phyloP scores from a whole-genome alignment of 2,888 invertebrate genomes.

The Aphodius granarius region DNA sequence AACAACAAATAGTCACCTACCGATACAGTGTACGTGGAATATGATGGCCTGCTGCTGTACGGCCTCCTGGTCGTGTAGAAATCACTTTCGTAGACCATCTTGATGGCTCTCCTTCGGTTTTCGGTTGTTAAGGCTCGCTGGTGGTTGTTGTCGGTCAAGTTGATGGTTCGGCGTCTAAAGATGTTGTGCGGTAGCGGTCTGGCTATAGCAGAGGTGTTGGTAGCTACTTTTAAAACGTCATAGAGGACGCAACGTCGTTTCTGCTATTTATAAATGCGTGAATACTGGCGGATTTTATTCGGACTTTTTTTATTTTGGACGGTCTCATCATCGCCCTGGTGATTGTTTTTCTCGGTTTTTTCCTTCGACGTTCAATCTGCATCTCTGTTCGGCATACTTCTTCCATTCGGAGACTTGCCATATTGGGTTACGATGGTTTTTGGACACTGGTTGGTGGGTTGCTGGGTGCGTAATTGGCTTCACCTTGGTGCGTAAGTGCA shows the following conservation, averaged over 20 bases:
- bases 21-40: slow-evolving; percentile 77
- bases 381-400: not conserved
- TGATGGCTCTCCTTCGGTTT: slow-evolving; percentile 2
- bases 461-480: not conserved
- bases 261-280: slow-evolving; percentile 9
- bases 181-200: slow-evolving; percentile 46
- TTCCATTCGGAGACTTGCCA: not conserved
- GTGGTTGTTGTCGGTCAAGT: slow-evolving; percentile 24
- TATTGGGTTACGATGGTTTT: not conserved
- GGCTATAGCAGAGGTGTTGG: slow-evolving; percentile 36
- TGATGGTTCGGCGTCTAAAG: slow-evolving; percentile 42
- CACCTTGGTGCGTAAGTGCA: not conserved
- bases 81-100: slow-evolving; percentile 92
- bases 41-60: slow-evolving; percentile 69
- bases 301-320: not conserved
- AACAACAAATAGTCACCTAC: slow-evolving; percentile 66
- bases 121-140: slow-evolving; percentile 14
- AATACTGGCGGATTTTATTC: slow-evolving; percentile 1
- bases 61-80: slow-evolving; percentile 89
- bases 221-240: slow-evolving; percentile 44
- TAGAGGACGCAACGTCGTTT: slow-evolving; percentile 7
- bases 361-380: not conserved
- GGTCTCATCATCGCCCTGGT: not conserved
- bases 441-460: not conserved
- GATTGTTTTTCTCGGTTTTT: not conserved